Evolutionary conservation across 2,113 vertebrate species (phyloP).

Genomic region (Scalopus aquaticus): DNA sequence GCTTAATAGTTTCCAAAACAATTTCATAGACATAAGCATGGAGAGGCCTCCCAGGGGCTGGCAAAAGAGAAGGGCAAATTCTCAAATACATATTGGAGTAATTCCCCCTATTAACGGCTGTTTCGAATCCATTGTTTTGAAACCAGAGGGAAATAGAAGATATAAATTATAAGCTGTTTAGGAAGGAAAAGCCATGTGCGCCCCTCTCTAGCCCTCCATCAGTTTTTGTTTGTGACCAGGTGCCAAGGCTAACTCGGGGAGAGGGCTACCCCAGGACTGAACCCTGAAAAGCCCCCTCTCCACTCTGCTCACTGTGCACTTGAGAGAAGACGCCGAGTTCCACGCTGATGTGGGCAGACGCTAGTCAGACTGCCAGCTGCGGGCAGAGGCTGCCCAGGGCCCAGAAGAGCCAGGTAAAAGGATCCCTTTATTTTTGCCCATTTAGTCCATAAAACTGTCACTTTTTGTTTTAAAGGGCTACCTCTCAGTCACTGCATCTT

Average conservation of each 20-base stretch:
- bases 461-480: background rate
- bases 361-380: background rate
- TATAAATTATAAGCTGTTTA: background rate
- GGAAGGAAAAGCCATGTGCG: background rate
- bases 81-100: background rate
- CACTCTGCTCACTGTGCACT: background rate
- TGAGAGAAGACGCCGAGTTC: background rate
- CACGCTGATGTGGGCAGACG: background rate
- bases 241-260: background rate
- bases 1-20: constrained; percentile 1
- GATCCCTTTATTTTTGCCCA: background rate
- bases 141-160: background rate
- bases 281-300: background rate
- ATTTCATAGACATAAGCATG: background rate
- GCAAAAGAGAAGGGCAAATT: background rate
- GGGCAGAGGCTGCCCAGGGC: background rate
- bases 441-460: background rate
- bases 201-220: background rate
- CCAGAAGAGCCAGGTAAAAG: background rate
- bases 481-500: background rate
- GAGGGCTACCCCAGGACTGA: background rate
- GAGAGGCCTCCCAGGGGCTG: background rate
- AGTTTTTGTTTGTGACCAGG: background rate
- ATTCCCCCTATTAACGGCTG: background rate
- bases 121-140: background rate